Base-by-base conservation (phyloP, 2,797 vertebrate species). In the Tachyglossus aculeatus region DNA sequence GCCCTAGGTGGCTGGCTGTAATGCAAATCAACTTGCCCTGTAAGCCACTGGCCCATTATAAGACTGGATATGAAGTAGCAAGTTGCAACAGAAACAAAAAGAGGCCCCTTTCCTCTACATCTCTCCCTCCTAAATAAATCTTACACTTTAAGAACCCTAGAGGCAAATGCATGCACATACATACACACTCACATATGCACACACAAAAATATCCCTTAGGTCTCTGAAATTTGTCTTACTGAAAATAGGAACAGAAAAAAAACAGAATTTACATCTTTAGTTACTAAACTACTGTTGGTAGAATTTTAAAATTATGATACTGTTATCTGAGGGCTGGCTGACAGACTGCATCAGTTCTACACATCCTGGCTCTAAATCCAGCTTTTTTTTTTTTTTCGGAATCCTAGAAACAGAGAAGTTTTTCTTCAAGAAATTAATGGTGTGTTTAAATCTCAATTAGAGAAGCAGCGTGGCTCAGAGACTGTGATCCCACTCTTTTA, bases 241-340 rank as follows among this genome's bases (percentile, higher is more conserved):
- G 56, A 67, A 88, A 84, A 74, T 50, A 71, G 40, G 74, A 70
- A 79, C 47, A 67, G 48, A 58, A 61, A 71, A 71, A n/a, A 76
- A 84, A 41, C 54, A 56, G 77, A 88, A 76, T 68, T 58, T 62
- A 53, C 65, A 66, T 84, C 75, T 71, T 89, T 90, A 93, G 91
- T 91, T 90, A 87, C 82, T 86, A 78, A 70, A 71, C 64, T 79
- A 81, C 88, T 90, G 88, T 91, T 92, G 81, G 86, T 81, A 77
- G 67, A 86, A 86, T 82, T 81, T 83, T 88, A 86, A 91, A 92
- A 90, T 92, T 84, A 91, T 86, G 86, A 92, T 89, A 86, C 86
- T 85, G 84, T 89, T 91, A 92, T 91, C 90, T 87, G 84, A 90
- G 89, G 90, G 85, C 89, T 88, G 77, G 71, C 86, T 89, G 90